Conservation (phyloP, 2,888 invertebrate genomes). For the Metallyticus violacea region DNA sequence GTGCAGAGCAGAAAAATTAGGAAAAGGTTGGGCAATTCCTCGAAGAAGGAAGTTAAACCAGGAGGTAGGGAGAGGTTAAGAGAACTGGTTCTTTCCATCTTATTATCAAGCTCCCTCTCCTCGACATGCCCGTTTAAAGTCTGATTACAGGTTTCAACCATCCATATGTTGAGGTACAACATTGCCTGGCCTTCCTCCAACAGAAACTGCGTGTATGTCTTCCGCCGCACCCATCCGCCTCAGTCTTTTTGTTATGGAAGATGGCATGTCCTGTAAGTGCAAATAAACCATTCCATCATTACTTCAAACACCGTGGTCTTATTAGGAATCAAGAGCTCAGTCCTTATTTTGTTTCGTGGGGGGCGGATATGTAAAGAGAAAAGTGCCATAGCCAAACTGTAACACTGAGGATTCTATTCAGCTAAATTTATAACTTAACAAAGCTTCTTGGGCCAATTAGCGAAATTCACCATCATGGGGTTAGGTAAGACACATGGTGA, state of each 20-base stretch:
- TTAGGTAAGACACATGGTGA: too few species aligned
- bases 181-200: neutral
- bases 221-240: neutral
- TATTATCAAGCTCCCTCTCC: neutral
- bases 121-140: slow-evolving; percentile 3
- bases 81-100: neutral
- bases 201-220: neutral
- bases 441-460: too few species aligned
- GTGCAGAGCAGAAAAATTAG: neutral
- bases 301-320: neutral
- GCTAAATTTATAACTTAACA: too few species aligned
- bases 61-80: neutral
- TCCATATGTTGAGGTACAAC: slow-evolving; percentile 1
- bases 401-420: too few species aligned
- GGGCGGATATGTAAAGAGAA: too few species aligned
- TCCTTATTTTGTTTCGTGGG: neutral
- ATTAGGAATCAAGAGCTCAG: neutral
- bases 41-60: neutral
- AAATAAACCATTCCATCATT: neutral
- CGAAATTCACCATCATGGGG: too few species aligned
- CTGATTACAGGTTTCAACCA: neutral
- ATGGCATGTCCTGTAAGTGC: neutral
- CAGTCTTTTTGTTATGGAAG: neutral
- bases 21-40: neutral
- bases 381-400: too few species aligned